phyloP scores from a whole-genome alignment of 2,797 vertebrate genomes.

The Glyptemys insculpta region DNA sequence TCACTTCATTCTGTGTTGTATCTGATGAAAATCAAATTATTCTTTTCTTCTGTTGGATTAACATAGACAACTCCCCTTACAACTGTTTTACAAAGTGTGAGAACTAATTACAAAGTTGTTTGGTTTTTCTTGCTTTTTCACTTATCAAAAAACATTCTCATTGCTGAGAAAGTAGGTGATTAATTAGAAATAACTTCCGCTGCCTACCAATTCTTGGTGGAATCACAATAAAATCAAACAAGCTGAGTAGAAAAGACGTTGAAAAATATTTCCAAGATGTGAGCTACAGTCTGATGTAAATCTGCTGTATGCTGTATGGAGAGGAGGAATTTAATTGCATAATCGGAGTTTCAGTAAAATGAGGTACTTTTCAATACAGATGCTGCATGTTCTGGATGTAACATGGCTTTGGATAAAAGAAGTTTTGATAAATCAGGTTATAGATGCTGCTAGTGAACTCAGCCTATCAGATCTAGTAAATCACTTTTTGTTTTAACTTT shows the following conservation, averaged over 20 bases:
- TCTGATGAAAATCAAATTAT: background rate
- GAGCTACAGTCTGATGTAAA: background rate
- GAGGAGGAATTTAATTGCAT: background rate
- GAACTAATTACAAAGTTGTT: background rate
- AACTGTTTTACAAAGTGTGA: background rate
- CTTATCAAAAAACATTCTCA: background rate
- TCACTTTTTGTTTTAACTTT: background rate
- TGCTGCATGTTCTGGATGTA: fast-evolving
- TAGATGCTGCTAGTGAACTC: background rate
- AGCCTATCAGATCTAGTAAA: background rate
- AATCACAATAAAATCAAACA: background rate
- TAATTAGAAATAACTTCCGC: background rate
- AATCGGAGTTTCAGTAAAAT: background rate
- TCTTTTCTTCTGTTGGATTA: background rate
- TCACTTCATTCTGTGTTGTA: fast-evolving
- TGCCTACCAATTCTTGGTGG: too few species aligned
- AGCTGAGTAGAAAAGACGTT: background rate
- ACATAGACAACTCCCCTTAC: slow-evolving; percentile 3
- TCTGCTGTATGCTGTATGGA: background rate
- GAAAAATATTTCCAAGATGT: background rate
- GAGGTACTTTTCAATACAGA: background rate
- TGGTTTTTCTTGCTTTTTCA: background rate
- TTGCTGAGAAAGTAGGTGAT: background rate
- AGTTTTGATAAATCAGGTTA: background rate
- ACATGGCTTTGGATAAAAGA: background rate